phyloP scores from a whole-genome alignment of 1,140 invertebrate species.

The Caerostris darwini region DNA sequence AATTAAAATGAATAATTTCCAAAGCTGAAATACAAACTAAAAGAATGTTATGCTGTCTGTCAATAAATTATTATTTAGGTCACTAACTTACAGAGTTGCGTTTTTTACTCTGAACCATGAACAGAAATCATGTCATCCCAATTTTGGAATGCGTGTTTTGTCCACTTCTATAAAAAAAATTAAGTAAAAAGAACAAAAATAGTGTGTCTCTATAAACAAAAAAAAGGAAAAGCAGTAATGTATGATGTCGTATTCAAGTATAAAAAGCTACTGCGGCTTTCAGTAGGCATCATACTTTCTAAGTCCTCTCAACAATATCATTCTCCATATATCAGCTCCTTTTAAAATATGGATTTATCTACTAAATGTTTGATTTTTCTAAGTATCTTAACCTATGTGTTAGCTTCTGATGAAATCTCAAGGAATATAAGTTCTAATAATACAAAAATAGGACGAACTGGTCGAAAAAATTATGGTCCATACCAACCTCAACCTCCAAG shows the following conservation, averaged over 20 bases:
- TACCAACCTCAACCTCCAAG: neutral
- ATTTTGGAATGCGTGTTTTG: neutral
- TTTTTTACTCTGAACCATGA: slow-evolving; percentile 11
- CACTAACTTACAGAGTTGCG: neutral
- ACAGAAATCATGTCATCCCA: neutral
- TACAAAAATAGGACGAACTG: neutral
- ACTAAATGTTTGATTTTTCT: neutral
- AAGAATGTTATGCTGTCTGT: neutral
- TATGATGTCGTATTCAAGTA: neutral
- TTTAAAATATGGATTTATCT: neutral
- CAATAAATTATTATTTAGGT: neutral
- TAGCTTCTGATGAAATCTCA: neutral
- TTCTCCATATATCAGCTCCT: neutral
- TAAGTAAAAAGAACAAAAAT: neutral
- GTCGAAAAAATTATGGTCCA: slow-evolving; percentile 28
- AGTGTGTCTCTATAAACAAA: neutral
- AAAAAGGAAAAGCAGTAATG: neutral
- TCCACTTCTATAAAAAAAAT: neutral
- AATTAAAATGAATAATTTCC: neutral
- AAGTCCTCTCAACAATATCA: neutral
- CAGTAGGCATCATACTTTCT: neutral
- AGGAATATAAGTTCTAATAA: neutral
- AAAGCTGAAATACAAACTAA: neutral
- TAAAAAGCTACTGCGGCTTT: neutral
- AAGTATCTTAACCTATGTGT: neutral